These are phyloP conservation scores for Saccostrea glomerata DNA, from an alignment of 1,140 invertebrate species.

Conservation along the genomic window DNA sequence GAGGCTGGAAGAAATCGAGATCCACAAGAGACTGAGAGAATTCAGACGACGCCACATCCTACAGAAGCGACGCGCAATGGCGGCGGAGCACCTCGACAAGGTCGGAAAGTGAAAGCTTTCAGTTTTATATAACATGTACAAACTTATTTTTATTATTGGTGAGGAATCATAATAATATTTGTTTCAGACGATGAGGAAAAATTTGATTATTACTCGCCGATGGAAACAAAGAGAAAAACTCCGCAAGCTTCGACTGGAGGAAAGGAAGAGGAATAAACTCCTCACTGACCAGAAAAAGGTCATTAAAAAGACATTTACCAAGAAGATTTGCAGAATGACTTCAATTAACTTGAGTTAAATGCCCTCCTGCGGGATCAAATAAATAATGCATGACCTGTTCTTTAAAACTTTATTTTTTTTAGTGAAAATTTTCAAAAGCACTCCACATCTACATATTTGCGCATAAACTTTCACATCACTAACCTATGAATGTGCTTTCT, in stretches of 20 bases:
- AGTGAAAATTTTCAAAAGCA: too few relatives aligned
- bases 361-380: too few relatives aligned
- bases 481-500: too few relatives aligned
- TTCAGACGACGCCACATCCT: neutral
- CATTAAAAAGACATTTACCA: neutral
- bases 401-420: too few relatives aligned
- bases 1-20: constrained; percentile 33
- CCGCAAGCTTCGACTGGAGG: constrained; percentile 6
- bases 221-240: constrained; percentile 37
- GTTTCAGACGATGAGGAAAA: constrained; percentile 11
- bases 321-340: too few relatives aligned
- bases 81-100: neutral
- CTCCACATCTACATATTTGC: too few relatives aligned
- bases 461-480: too few relatives aligned
- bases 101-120: neutral
- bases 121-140: neutral
- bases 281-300: constrained; percentile 39
- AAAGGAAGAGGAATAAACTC: constrained; percentile 10
- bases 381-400: too few relatives aligned
- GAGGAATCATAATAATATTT: neutral
- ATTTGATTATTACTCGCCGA: constrained; percentile 1
- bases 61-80: neutral
- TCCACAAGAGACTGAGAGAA: neutral
- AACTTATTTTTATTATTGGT: neutral
- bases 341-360: too few relatives aligned